A percentile compares a stretch with the other conserved stretches of the same genome.
phyloP scores from a whole-genome alignment of 2,888 invertebrate genomes.

The Galerucella nymphaeae region DNA sequence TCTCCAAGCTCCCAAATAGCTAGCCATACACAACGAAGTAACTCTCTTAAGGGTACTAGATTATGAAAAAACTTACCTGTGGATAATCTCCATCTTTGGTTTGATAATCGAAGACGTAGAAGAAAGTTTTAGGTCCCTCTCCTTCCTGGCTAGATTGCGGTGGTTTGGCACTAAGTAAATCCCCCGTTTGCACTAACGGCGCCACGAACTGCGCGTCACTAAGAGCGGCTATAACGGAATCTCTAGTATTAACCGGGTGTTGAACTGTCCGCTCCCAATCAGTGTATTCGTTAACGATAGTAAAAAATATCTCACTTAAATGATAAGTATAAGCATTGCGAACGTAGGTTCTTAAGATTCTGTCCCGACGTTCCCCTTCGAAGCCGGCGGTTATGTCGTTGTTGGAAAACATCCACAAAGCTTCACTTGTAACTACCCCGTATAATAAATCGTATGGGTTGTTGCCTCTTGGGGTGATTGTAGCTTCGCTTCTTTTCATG shows the following conservation, averaged over 20 bases:
- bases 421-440: constrained; percentile 91
- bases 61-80: constrained; percentile 70
- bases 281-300: constrained; percentile 96
- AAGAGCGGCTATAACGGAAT: constrained; percentile 89
- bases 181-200: constrained; percentile 87
- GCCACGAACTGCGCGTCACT: constrained; percentile 96
- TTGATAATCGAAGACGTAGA: constrained; percentile 93
- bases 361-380: constrained; percentile 87
- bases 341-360: constrained; percentile 90
- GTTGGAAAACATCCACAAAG: constrained; percentile 90
- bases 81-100: constrained; percentile 90
- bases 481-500: constrained; percentile 73
- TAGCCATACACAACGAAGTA: too few relatives aligned
- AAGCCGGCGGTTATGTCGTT: constrained; percentile 86
- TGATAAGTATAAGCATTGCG: constrained; percentile 96
- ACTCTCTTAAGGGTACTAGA: too few relatives aligned
- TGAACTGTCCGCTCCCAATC: constrained; percentile 95
- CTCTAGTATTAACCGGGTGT: constrained; percentile 88
- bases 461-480: constrained; percentile 69
- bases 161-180: constrained; percentile 78
- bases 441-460: constrained; percentile 87
- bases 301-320: constrained; percentile 95
- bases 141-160: constrained; percentile 70
- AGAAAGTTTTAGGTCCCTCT: constrained; percentile 83
- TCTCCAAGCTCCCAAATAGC: too few relatives aligned